These are phyloP conservation scores for Brachionichthys hirsutus DNA, from an alignment of 2,113 vertebrate species.

Conservation along the genomic window DNA sequence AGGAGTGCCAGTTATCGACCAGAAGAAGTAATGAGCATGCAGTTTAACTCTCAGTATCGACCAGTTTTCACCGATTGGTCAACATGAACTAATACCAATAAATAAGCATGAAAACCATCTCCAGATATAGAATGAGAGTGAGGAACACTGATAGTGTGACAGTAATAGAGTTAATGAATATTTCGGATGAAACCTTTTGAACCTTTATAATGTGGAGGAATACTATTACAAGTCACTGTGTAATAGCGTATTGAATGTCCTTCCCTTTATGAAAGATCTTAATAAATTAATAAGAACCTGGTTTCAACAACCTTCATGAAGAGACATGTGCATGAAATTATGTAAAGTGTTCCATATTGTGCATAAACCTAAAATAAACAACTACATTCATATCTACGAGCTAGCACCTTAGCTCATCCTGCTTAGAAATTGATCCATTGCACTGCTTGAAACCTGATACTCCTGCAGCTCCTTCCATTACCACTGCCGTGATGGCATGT, in stretches of 20 bases:
- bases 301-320: too few relatives aligned
- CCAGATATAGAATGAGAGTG: neutral
- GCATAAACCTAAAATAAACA: neutral
- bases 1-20: neutral
- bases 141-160: neutral
- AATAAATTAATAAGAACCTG: too few relatives aligned
- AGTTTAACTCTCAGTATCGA: neutral
- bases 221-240: too few relatives aligned
- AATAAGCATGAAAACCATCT: neutral
- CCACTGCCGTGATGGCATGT: neutral
- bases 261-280: neutral
- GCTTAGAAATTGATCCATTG: conserved; percentile 6
- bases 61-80: neutral
- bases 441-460: conserved; percentile 1
- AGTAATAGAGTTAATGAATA: neutral
- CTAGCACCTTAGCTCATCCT: neutral
- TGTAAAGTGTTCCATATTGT: too few relatives aligned
- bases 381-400: neutral
- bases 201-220: too few relatives aligned
- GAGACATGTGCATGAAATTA: neutral
- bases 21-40: conserved; percentile 1
- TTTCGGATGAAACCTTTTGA: too few relatives aligned
- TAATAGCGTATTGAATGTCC: neutral
- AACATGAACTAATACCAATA: neutral
- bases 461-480: conserved; percentile 5